These are phyloP conservation scores for Phalacrocorax brasilianus DNA, from an alignment of 2,113 vertebrate genomes.

Conservation along the genomic window DNA sequence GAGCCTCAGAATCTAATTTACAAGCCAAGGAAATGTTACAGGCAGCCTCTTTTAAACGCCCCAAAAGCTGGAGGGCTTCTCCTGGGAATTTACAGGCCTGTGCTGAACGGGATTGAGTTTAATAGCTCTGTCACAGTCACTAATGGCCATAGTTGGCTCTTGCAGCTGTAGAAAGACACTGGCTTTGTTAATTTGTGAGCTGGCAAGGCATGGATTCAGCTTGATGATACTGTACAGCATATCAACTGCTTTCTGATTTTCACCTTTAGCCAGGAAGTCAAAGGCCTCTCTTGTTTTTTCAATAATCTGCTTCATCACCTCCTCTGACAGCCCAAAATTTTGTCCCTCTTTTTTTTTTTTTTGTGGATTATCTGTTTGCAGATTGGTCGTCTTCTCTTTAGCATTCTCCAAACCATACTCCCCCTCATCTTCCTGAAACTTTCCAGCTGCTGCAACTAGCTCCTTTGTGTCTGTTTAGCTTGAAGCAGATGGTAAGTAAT, in stretches of 20 bases:
- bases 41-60: neutral
- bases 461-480: neutral
- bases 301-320: neutral
- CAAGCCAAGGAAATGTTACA: neutral
- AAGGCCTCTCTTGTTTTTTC: neutral
- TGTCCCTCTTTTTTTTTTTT: neutral
- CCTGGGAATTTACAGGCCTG: slow-evolving; percentile 80
- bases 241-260: slow-evolving; percentile 83
- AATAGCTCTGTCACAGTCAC: slow-evolving; percentile 80
- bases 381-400: neutral
- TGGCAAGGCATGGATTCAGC: slow-evolving; percentile 81
- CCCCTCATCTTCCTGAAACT: neutral
- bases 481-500: neutral
- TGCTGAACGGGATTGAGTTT: slow-evolving; percentile 79
- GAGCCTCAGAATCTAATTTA: neutral
- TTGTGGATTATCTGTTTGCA: neutral
- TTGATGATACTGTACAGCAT: slow-evolving; percentile 85
- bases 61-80: slow-evolving; percentile 63
- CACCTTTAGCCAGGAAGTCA: neutral
- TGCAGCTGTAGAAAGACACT: slow-evolving; percentile 86
- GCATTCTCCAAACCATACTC: neutral
- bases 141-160: slow-evolving; percentile 77
- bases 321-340: neutral
- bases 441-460: neutral
- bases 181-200: slow-evolving; percentile 85